phyloP scores from a whole-genome alignment of 2,113 vertebrate species.

The Xyliphius kryptos region DNA sequence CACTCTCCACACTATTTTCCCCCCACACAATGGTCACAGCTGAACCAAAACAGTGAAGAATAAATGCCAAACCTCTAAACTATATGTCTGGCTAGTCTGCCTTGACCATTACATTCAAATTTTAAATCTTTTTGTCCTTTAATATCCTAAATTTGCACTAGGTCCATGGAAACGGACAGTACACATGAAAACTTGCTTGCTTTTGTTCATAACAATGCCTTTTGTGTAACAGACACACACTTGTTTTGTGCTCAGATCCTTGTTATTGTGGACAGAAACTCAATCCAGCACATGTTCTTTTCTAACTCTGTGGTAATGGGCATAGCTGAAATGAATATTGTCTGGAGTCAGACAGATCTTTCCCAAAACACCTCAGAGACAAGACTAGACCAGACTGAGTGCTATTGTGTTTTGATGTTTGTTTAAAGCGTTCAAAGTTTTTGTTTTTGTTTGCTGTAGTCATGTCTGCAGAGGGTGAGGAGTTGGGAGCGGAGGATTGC shows the following conservation, averaged over 20 bases:
- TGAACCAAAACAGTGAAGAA: too few species aligned
- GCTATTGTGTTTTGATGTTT: constrained; percentile 4
- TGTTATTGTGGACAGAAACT: constrained; percentile 11
- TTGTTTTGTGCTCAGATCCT: constrained; percentile 24
- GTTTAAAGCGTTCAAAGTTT: constrained; percentile 6
- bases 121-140: too few species aligned
- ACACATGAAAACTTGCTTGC: constrained; percentile 21
- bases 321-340: constrained; percentile 15
- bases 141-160: constrained; percentile 11
- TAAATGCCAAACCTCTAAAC: too few species aligned
- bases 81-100: too few species aligned
- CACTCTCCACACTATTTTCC: too few species aligned
- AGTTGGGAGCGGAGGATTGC: too few species aligned
- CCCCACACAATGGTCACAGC: too few species aligned
- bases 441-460: constrained; percentile 16
- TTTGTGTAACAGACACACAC: constrained; percentile 10
- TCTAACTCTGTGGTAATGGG: constrained; percentile 15
- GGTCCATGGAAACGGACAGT: constrained; percentile 26
- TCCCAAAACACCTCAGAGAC: constrained; percentile 4
- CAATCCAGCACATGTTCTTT: constrained; percentile 5
- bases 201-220: constrained; percentile 17
- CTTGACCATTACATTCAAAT: too few species aligned
- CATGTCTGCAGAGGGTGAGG: not conserved
- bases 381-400: not conserved
- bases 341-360: constrained; percentile 15